These are phyloP conservation scores for Artibeus jamaicensis DNA, from an alignment of 2,797 vertebrate species.

Conservation along the genomic window DNA sequence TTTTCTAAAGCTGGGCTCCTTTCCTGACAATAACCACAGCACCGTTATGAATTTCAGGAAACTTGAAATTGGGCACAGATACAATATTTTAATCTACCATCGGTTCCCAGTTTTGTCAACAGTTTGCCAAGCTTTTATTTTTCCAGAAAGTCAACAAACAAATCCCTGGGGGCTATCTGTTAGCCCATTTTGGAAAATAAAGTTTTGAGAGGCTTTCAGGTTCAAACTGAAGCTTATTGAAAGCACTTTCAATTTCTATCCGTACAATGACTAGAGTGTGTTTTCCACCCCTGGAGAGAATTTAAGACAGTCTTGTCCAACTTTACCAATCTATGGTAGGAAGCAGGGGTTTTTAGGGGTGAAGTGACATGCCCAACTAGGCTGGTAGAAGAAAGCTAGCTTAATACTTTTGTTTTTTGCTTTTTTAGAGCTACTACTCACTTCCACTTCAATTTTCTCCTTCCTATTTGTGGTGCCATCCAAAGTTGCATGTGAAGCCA, in stretches of 20 bases:
- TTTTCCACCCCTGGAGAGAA: neutral
- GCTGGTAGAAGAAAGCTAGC: neutral
- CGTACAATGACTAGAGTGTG: neutral
- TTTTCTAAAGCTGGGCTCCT: neutral
- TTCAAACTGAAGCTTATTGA: slow-evolving; percentile 7
- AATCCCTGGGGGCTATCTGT: neutral
- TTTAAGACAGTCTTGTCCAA: neutral
- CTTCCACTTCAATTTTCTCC: neutral
- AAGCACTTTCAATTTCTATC: neutral
- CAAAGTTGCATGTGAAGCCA: neutral
- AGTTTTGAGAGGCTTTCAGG: slow-evolving; percentile 29
- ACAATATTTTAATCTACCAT: neutral
- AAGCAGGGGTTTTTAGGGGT: neutral
- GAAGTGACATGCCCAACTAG: neutral
- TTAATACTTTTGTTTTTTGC: neutral
- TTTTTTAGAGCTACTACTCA: neutral
- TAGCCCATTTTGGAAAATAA: neutral
- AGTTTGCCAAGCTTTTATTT: neutral
- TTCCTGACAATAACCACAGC: neutral
- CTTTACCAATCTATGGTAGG: neutral
- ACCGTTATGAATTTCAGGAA: neutral
- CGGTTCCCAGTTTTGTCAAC: neutral
- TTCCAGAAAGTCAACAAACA: neutral
- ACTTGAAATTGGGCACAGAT: neutral
- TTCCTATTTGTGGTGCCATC: neutral